Evolutionary conservation across 2,113 vertebrate genomes (phyloP), one percentile per base, ranked within the genome.

Genomic region (Otocyon megalotis): DNA sequence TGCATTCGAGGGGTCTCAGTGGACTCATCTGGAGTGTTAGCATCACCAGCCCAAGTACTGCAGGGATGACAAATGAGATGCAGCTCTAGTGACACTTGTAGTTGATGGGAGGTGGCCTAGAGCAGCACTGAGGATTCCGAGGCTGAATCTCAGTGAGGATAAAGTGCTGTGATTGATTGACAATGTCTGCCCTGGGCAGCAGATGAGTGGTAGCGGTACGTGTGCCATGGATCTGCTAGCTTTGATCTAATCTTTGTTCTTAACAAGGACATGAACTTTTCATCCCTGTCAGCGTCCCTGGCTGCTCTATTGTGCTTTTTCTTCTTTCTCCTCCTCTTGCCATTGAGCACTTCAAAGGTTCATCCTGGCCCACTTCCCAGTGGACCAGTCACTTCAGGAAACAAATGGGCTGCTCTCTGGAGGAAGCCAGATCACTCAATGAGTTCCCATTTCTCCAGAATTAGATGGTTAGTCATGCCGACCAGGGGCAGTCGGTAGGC

Each of bases 361-460:
- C 48, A 20, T 86, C 67, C 94, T 98, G 98, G 96, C 96, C 89
- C 48, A 30, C 80, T 97, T 97, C 96, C 97, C 89, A 94, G 96
- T 63, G 69, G 96, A 93, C 85, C 79, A 81, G 90, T 86, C 88
- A 87, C 58, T 91, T 93, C 93, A 95, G 94, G 96, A 97, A 97
- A 96, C 10, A 16, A 97, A 96, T 82, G 91, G 88, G 62, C 72
- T 94, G 81, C n/a, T 93, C 77, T 87, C 85, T 77, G 91, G 88
- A 97, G 95, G 97, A 94, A 97, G 94, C 77, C 81, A 96, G 74
- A 69, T 92, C 74, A 35, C 69, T 97, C 92, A 87, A 86, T 82
- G 84, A 97, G 96, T 90, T 95, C 93, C 96, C 91, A 69, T 63
- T 58, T 92, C 76, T 96, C 63, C 83, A 92, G 88, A 90, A 90